Conservation (phyloP, 2,797 vertebrate species). For the Caiman crocodilus region DNA sequence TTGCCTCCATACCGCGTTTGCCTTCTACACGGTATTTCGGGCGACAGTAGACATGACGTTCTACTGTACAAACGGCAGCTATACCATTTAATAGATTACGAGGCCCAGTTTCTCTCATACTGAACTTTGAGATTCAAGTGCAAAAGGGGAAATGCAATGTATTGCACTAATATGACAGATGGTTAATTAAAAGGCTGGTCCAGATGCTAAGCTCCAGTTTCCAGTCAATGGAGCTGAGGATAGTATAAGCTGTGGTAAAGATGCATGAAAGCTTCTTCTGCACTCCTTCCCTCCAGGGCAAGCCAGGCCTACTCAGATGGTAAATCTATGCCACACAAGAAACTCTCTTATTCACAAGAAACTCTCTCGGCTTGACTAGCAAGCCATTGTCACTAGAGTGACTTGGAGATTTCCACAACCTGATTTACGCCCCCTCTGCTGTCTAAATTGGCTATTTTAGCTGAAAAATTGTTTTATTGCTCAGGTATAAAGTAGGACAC, state of each 20-base stretch:
- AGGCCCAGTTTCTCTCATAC: background rate
- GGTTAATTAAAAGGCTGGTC: background rate
- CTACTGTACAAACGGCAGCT: background rate
- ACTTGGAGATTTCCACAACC: background rate
- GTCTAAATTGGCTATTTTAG: constrained; percentile 17
- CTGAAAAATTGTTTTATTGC: constrained; percentile 10
- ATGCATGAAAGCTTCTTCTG: background rate
- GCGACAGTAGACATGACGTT: background rate
- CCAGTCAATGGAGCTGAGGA: background rate
- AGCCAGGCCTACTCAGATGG: background rate
- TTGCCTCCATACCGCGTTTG: background rate
- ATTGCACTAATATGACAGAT: background rate
- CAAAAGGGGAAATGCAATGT: fast-evolving
- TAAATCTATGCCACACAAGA: background rate
- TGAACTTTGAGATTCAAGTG: background rate
- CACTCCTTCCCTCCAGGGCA: background rate
- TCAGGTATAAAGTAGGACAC: constrained; percentile 22
- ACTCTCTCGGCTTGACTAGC: background rate
- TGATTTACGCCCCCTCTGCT: constrained; percentile 4
- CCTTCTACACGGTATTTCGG: background rate
- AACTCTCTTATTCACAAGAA: background rate
- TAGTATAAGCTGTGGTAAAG: background rate
- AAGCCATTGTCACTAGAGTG: background rate
- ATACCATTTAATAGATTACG: background rate
- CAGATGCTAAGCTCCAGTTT: background rate